Evolutionary conservation across 2,113 vertebrate species (phyloP), one percentile per base, ranked within the genome.

Genomic region (Chionis minor): DNA sequence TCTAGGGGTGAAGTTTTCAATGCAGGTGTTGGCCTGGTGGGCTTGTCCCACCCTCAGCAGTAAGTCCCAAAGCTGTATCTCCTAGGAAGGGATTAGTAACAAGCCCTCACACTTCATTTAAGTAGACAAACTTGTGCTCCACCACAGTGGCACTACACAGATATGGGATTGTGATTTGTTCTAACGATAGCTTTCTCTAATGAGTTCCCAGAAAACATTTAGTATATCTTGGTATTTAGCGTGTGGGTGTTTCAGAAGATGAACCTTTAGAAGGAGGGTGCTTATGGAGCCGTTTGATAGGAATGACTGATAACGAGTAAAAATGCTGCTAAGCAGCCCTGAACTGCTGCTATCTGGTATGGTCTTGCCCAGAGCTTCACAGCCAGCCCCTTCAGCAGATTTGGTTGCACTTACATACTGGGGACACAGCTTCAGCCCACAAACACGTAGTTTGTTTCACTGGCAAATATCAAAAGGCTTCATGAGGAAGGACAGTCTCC

Each of bases 271-370:
- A 72, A 92, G 44, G 35, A 67, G 56, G 33, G 30, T 69, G n/a
- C 13, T 84, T 66, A 59, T 62, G 81, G 75, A 94, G 15, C 62
- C 65, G 61, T 74, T 85, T 9, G 78, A 77, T 89, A 56, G 74
- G 90, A 96, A 88, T 94, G 94, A 52, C 74, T 91, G 91, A 88
- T 96, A 95, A 67, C 23, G 22, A 78, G 33, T 49, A 33, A 82
- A 85, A 90, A 79, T 77, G 71, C 54, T 88, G 81, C 74, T 79
- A 4, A 87, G 23, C 12, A 8, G 72, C 61, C 40, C 52, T 69
- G 81, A 92, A 49, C 62, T 85, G 52, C 27, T 80, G 33, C 44
- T 72, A 0, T 82, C 87, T 82, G 38, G 5, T 88, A 2, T 65
- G 24, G 44, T 65, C 54, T 38, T 13, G 2, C 15, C 33, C 35